Conservation (phyloP, 2,888 invertebrate species). For the Agrotis puta region DNA sequence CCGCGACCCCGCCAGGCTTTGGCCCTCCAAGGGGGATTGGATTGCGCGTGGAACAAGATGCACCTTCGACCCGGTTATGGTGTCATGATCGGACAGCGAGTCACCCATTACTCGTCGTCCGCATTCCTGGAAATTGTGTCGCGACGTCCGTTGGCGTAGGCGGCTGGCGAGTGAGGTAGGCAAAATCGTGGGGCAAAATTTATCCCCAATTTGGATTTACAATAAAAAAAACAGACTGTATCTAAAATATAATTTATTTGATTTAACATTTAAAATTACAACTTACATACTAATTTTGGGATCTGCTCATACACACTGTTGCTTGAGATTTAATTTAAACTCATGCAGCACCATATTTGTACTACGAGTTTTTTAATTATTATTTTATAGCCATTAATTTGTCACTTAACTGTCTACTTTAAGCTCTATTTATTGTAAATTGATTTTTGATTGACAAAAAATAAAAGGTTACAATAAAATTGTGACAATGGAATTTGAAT, state of each 20-base stretch:
- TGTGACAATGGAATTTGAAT: background rate
- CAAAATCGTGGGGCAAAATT: too few relatives aligned
- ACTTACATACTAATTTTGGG: slow-evolving; percentile 73
- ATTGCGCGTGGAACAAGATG: too few relatives aligned
- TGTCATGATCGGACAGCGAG: too few relatives aligned
- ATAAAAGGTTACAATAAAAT: too few relatives aligned
- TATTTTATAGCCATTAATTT: background rate
- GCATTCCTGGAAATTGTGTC: too few relatives aligned
- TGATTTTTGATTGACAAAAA: background rate
- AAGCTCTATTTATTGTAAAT: background rate
- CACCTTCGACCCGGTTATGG: too few relatives aligned
- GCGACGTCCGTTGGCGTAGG: too few relatives aligned
- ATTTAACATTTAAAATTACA: slow-evolving; percentile 77
- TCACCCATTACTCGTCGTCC: too few relatives aligned
- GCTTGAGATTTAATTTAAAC: slow-evolving; percentile 32
- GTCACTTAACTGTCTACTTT: background rate
- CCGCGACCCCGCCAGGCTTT: too few relatives aligned
- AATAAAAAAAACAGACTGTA: slow-evolving; percentile 27
- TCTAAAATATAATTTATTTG: slow-evolving; percentile 75
- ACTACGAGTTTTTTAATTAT: slow-evolving; percentile 18
- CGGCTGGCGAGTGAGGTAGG: too few relatives aligned
- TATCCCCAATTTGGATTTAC: too few relatives aligned
- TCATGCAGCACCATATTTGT: slow-evolving; percentile 52
- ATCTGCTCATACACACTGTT: slow-evolving; percentile 56
- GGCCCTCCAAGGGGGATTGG: too few relatives aligned